phyloP scores from a whole-genome alignment of 2,888 invertebrate genomes.

The Prosapia bicincta region DNA sequence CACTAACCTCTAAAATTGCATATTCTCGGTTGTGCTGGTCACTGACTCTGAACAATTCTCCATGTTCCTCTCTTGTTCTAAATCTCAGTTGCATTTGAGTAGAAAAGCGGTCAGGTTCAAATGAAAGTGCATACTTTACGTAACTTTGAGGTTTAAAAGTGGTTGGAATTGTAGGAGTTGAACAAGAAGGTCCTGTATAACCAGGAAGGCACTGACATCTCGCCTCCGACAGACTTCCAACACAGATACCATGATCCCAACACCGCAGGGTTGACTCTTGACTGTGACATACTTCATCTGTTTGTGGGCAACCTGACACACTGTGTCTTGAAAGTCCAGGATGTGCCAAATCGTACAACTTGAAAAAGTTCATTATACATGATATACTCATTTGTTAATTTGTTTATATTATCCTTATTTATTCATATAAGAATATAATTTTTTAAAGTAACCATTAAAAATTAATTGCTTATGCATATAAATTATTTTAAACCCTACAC shows the following conservation, averaged over 20 bases:
- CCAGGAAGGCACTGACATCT: constrained; percentile 93
- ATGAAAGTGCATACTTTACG: constrained; percentile 94
- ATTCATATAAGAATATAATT: too few species aligned
- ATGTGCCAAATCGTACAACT: constrained; percentile 90
- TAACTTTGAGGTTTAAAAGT: constrained; percentile 93
- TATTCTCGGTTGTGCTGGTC: constrained; percentile 94
- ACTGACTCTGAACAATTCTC: constrained; percentile 89
- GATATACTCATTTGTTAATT: too few species aligned
- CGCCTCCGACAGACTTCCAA: constrained; percentile 84
- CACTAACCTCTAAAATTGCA: constrained; percentile 71
- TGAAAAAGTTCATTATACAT: constrained; percentile 37
- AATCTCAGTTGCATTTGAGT: constrained; percentile 92
- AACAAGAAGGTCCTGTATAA: constrained; percentile 88
- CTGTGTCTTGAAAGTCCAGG: constrained; percentile 86
- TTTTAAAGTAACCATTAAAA: too few species aligned
- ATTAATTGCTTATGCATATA: too few species aligned
- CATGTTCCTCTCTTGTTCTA: constrained; percentile 88
- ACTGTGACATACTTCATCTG: constrained; percentile 87
- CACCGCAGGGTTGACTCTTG: constrained; percentile 82
- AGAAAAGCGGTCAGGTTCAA: constrained; percentile 88
- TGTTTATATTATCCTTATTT: too few species aligned
- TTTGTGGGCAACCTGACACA: constrained; percentile 86
- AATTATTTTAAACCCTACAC: too few species aligned
- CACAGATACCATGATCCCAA: constrained; percentile 93
- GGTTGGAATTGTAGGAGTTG: constrained; percentile 80